Conservation (phyloP, 1,140 invertebrate genomes). For the Ladona fulva region DNA sequence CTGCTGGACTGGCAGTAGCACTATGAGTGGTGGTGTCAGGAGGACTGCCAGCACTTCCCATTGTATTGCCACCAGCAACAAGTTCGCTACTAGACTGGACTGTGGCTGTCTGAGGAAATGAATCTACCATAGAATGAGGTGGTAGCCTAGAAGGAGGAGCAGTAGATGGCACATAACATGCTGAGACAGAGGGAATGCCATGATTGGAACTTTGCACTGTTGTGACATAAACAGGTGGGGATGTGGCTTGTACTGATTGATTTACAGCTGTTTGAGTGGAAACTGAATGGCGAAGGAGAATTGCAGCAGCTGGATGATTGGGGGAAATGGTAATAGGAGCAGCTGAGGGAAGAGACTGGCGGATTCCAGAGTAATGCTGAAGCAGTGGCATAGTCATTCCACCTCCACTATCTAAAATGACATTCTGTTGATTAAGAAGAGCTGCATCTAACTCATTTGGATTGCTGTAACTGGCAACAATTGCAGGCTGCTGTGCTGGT, state of each 20-base stretch:
- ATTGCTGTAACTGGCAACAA: not conserved
- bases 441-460: not conserved
- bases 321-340: not conserved
- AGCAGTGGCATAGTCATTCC: not conserved
- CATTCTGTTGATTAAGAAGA: not conserved
- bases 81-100: constrained; percentile 13
- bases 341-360: not conserved
- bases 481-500: constrained; percentile 13
- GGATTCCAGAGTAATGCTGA: not conserved
- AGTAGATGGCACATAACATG: not conserved
- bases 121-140: not conserved
- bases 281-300: constrained; percentile 47
- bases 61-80: constrained; percentile 33
- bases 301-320: not conserved
- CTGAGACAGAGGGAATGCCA: not conserved
- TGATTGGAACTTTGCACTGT: not conserved
- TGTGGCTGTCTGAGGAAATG: not conserved
- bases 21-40: constrained; percentile 42
- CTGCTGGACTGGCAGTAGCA: constrained; percentile 26
- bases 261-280: constrained; percentile 62
- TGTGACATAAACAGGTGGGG: constrained; percentile 13
- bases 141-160: not conserved
- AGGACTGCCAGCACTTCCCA: constrained; percentile 28
- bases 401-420: not conserved
- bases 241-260: constrained; percentile 35